Percentiles rank a stretch among this genome's conserved stretches.
phyloP scores from a whole-genome alignment of 1,140 invertebrate species.

The Triops cancriformis region DNA sequence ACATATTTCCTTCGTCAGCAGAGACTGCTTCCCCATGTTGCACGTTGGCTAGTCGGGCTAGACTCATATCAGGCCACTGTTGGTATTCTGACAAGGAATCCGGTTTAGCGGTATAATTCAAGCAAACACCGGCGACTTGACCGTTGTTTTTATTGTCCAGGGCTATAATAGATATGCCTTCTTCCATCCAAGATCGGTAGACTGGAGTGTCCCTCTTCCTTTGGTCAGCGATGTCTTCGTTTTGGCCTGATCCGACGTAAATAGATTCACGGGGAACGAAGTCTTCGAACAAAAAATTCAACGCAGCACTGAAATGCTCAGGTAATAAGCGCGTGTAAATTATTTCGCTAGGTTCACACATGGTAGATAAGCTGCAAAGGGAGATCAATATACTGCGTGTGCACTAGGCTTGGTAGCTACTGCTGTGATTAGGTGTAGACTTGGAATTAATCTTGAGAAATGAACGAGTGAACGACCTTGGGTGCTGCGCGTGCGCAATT shows the following conservation, averaged over 20 bases:
- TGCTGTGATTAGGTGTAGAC: background rate
- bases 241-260: background rate
- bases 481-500: no score
- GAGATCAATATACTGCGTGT: background rate
- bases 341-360: background rate
- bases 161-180: background rate
- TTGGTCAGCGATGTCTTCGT: background rate
- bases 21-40: background rate
- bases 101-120: background rate
- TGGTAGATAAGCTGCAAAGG: background rate
- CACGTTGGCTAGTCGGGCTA: background rate
- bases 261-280: background rate
- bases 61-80: background rate
- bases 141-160: background rate
- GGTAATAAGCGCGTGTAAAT: background rate
- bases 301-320: background rate
- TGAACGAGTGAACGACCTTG: no score
- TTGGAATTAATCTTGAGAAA: no score
- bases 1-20: background rate
- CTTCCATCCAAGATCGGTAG: background rate
- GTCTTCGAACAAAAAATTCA: background rate
- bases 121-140: background rate
- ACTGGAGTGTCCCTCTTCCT: background rate
- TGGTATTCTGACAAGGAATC: background rate
- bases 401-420: background rate